Percentiles rank a stretch among this genome's conserved stretches.
Evolutionary conservation across 1,140 invertebrate species (phyloP).

Genomic region (Nephotettix cincticeps): DNA sequence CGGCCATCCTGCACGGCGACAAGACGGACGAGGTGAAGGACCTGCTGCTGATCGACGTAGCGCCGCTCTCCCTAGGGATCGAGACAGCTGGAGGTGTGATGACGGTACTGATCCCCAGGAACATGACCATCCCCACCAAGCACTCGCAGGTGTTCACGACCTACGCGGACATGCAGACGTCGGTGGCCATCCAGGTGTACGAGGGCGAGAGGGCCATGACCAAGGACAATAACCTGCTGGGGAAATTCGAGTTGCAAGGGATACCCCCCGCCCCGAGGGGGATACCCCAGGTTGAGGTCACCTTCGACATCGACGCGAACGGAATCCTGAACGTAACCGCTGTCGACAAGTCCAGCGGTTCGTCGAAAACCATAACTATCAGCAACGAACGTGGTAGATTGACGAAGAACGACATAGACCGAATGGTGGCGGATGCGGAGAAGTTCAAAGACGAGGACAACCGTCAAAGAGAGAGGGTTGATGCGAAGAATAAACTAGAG

Average conservation of each 20-base stretch:
- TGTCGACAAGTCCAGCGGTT: slow-evolving; percentile 88
- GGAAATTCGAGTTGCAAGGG: slow-evolving; percentile 90
- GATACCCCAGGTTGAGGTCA: slow-evolving; percentile 91
- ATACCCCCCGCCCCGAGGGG: slow-evolving; percentile 94
- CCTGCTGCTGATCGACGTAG: slow-evolving; percentile 88
- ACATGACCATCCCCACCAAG: slow-evolving; percentile 95
- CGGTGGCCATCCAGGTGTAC: slow-evolving; percentile 84
- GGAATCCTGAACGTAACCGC: slow-evolving; percentile 88
- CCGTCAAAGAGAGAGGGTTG: slow-evolving; percentile 82
- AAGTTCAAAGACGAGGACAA: slow-evolving; percentile 91
- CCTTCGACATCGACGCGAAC: slow-evolving; percentile 88
- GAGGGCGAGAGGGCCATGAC: slow-evolving; percentile 93
- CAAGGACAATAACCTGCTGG: slow-evolving; percentile 88
- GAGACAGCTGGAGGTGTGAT: slow-evolving; percentile 97
- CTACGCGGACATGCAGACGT: slow-evolving; percentile 95
- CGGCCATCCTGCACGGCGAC: slow-evolving; percentile 92
- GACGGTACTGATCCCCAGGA: slow-evolving; percentile 92
- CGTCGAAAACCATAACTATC: slow-evolving; percentile 97
- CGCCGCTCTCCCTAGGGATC: slow-evolving; percentile 93
- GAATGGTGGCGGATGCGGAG: slow-evolving; percentile 96
- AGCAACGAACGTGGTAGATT: slow-evolving; percentile 97
- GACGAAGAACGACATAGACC: slow-evolving; percentile 94
- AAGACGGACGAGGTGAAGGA: slow-evolving; percentile 92
- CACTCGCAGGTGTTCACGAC: slow-evolving; percentile 96
- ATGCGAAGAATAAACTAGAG: slow-evolving; percentile 88